Evolutionary conservation across 2,888 invertebrate species (phyloP).

Genomic region (Scaptodrosophila latifasciaeformis): DNA sequence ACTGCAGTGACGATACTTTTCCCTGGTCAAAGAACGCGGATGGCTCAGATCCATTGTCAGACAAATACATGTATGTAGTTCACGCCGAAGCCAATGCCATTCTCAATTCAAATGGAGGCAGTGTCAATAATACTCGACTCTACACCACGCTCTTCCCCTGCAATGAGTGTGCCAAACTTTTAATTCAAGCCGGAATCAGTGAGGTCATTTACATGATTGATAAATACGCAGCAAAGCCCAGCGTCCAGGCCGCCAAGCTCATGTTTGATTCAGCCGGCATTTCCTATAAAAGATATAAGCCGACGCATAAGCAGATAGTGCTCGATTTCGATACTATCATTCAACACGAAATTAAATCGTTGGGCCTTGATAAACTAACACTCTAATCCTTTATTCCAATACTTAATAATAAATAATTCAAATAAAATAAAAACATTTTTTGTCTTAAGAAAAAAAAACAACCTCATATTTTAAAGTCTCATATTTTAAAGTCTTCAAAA

Average conservation of each 20-base stretch:
- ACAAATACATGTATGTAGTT: slow-evolving; percentile 93
- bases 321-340: slow-evolving; percentile 79
- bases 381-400: background rate
- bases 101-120: slow-evolving; percentile 88
- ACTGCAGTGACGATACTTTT: slow-evolving; percentile 90
- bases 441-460: no score
- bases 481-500: no score
- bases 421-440: no score
- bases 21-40: slow-evolving; percentile 85
- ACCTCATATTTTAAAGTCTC: no score
- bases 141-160: slow-evolving; percentile 96
- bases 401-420: no score
- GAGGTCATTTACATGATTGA: slow-evolving; percentile 88
- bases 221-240: slow-evolving; percentile 82
- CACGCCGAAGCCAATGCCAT: slow-evolving; percentile 99
- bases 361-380: slow-evolving; percentile 9
- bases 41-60: slow-evolving; percentile 78
- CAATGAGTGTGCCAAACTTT: slow-evolving; percentile 97
- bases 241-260: slow-evolving; percentile 84
- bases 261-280: slow-evolving; percentile 90
- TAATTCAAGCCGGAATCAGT: slow-evolving; percentile 93
- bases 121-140: slow-evolving; percentile 86
- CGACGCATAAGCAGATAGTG: slow-evolving; percentile 79
- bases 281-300: slow-evolving; percentile 80
- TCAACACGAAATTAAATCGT: slow-evolving; percentile 53